Conservation (phyloP, 2,113 vertebrate species). For the Equus quagga region DNA sequence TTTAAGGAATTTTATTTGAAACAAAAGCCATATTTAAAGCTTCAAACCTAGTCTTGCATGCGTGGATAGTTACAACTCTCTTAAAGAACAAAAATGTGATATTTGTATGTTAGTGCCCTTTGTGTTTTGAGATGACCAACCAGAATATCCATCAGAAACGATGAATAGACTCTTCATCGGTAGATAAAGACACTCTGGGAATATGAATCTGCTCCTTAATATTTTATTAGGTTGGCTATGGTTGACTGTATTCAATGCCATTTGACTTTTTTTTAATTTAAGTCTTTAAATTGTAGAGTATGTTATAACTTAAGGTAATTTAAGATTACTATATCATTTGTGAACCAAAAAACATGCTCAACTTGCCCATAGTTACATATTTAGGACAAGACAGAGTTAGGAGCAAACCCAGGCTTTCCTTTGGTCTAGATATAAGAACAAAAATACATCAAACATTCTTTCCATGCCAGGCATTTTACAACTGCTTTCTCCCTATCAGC, state of each 20-base stretch:
- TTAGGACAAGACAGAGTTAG: background rate
- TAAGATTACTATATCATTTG: background rate
- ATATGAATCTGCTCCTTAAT: background rate
- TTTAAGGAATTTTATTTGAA: constrained; percentile 70
- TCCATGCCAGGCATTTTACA: background rate
- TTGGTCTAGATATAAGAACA: background rate
- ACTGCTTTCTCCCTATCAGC: background rate
- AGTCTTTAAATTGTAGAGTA: background rate
- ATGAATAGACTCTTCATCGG: background rate
- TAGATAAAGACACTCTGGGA: background rate
- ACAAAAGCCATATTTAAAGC: constrained; percentile 61
- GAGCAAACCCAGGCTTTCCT: background rate
- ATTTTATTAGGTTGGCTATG: background rate
- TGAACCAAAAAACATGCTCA: background rate
- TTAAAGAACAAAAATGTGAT: background rate
- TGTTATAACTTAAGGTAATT: constrained; percentile 13
- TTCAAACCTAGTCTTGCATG: background rate
- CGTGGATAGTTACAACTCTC: background rate
- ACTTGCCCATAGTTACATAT: background rate
- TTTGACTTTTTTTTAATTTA: constrained; percentile 12
- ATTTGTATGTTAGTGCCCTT: background rate
- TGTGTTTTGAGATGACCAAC: background rate
- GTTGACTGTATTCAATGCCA: background rate
- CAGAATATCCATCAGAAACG: background rate
- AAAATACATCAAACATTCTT: background rate